Conservation (phyloP, 2,888 invertebrate genomes). For the Agrenia bidenticulata region DNA sequence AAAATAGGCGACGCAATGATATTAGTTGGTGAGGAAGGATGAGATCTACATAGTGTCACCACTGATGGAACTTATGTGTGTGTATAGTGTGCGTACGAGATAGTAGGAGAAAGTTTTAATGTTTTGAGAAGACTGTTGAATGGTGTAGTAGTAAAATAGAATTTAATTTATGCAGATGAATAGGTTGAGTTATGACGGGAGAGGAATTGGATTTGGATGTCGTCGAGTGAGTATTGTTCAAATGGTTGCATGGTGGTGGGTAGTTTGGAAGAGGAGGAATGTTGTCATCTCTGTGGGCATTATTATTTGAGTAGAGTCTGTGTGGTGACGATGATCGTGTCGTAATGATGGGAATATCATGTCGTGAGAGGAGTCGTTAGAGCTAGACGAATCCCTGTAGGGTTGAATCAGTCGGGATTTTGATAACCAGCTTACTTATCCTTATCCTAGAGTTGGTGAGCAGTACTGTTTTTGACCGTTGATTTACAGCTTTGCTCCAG, state of each 20-base stretch:
- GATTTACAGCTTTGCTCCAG: too few relatives aligned
- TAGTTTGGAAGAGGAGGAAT: neutral
- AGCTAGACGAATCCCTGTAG: too few relatives aligned
- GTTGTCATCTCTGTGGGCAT: too few relatives aligned
- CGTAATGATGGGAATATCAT: constrained; percentile 4
- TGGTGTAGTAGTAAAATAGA: neutral
- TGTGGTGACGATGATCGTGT: neutral
- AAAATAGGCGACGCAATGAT: neutral
- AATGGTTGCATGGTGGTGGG: constrained; percentile 5
- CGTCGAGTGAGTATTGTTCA: neutral
- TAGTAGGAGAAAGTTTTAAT: neutral
- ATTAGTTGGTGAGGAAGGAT: too few relatives aligned
- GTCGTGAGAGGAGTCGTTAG: neutral
- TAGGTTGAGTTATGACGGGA: constrained; percentile 5
- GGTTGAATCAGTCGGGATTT: too few relatives aligned
- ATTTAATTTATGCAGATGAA: constrained; percentile 11
- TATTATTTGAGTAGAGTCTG: too few relatives aligned
- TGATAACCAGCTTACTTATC: too few relatives aligned
- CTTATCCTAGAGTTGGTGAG: too few relatives aligned
- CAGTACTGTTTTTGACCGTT: too few relatives aligned
- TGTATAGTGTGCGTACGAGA: neutral
- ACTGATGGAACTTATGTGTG: neutral
- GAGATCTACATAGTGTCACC: neutral
- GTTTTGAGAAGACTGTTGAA: neutral
- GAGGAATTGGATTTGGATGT: constrained; percentile 1